These are phyloP conservation scores for Cyaniris semiargus DNA, from an alignment of 2,888 invertebrate species.

Conservation along the genomic window DNA sequence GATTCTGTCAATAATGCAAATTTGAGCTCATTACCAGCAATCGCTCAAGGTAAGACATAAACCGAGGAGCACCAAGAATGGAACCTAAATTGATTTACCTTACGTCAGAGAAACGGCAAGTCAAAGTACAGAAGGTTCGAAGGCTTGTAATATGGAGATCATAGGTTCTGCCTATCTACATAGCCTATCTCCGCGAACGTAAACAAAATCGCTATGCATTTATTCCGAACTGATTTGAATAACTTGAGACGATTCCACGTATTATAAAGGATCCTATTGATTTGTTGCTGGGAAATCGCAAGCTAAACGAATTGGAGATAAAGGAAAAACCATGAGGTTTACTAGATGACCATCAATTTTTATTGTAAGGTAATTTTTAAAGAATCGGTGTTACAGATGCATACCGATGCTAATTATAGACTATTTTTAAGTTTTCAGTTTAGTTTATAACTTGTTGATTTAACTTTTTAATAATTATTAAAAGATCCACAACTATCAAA, in stretches of 20 bases:
- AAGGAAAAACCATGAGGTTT: not conserved
- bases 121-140: slow-evolving; percentile 31
- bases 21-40: not conserved
- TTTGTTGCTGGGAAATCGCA: slow-evolving; percentile 6
- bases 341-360: not conserved
- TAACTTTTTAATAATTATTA: too few relatives aligned
- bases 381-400: not conserved
- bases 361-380: not conserved
- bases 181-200: slow-evolving; percentile 66
- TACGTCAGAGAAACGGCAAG: not conserved
- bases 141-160: slow-evolving; percentile 72
- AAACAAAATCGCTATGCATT: slow-evolving; percentile 79
- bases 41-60: not conserved
- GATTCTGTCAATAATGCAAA: not conserved
- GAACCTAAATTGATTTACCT: not conserved
- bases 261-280: slow-evolving; percentile 38
- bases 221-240: slow-evolving; percentile 76
- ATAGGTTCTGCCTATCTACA: slow-evolving; percentile 63
- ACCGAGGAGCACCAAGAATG: not conserved
- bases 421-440: too few relatives aligned
- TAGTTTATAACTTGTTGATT: too few relatives aligned
- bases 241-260: slow-evolving; percentile 62
- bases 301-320: not conserved
- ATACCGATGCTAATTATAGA: too few relatives aligned
- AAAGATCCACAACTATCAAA: too few relatives aligned